Evolutionary conservation across 1,140 invertebrate genomes (phyloP), one percentile per base, ranked within the genome.

Genomic region (Zaprionus inermis): DNA sequence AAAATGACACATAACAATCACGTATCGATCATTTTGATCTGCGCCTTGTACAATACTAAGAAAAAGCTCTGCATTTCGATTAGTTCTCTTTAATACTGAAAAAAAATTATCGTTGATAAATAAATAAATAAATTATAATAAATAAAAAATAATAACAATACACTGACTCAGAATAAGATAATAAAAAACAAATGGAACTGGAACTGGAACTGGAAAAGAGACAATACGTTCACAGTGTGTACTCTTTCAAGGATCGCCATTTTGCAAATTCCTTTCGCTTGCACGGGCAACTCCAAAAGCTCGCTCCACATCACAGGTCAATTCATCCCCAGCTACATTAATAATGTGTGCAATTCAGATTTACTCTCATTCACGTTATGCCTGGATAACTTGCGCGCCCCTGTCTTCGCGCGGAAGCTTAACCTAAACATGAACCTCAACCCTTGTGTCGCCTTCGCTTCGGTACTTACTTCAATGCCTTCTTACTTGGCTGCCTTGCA

Each of bases 371-470:
- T 76, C 41, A 55, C 34, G 14, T 60, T 71, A 54, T 52, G 61
- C 46, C 68, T 68, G 32, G 57, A 9, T 72, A 56, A 49, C 28
- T 74, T 32, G 51, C 24, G 60, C 60, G 49, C 67, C 44, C 54
- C 36, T 55, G 28, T n/a, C 44, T 41, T 46, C 24, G 22, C 10
- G 5, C 10, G 22, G 9, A 54, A 64, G 68, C 60, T 76, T 54
- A 66, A 55, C 30, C 46, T 28, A 5, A 65, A 54, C 63, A 51
- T 72, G 36, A 72, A 59, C 60, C 80, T 89, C 84, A 89, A 89
- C 84, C 84, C 84, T 73, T 88, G 84, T 89, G 84, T 89, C 84
- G 84, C 80, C 68, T 84, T 85, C 80, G 77, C 80, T 83, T 83
- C 79, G 57, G 20, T 54, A 54, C 81, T 79, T 63, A 71, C 67